phyloP scores from a whole-genome alignment of 37 sponge, comb jelly and placozoan genomes.

The Petrosia ficiformis region DNA sequence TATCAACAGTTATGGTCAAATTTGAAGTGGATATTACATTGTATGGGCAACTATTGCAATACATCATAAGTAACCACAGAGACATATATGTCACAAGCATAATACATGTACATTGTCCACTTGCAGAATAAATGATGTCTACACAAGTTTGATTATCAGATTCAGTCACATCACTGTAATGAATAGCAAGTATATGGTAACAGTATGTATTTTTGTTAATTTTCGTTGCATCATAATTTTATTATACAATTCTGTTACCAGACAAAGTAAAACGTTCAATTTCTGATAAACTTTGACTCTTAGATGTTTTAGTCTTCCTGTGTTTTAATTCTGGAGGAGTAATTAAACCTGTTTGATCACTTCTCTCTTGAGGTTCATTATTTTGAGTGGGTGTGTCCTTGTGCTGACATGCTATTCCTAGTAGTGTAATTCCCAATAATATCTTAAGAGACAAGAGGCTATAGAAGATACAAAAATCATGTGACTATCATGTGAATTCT shows the following conservation, averaged over 20 bases:
- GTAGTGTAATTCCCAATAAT: conserved; percentile 48
- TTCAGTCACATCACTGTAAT: too few species aligned
- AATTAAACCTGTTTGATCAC: neutral
- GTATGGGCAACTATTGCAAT: too few species aligned
- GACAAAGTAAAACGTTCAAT: conserved; percentile 56
- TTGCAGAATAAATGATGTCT: too few species aligned
- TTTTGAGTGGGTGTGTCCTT: neutral
- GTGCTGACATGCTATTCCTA: conserved; percentile 40
- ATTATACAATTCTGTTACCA: conserved; percentile 62
- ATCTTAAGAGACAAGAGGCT: conserved; percentile 53
- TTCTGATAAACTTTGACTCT: conserved; percentile 28
- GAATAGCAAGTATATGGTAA: too few species aligned
- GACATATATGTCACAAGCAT: too few species aligned
- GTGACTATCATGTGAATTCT: neutral
- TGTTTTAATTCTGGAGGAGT: neutral
- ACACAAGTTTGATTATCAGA: too few species aligned
- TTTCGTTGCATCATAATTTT: too few species aligned
- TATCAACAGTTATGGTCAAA: too few species aligned
- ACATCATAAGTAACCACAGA: too few species aligned
- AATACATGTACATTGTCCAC: too few species aligned
- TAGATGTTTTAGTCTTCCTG: neutral
- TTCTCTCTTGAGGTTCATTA: neutral
- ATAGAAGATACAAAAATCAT: neutral
- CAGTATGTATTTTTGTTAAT: too few species aligned
- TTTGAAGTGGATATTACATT: too few species aligned